These are phyloP conservation scores for Ascidia mentula DNA, from an alignment of 23 tunicate genomes.

Conservation along the genomic window DNA sequence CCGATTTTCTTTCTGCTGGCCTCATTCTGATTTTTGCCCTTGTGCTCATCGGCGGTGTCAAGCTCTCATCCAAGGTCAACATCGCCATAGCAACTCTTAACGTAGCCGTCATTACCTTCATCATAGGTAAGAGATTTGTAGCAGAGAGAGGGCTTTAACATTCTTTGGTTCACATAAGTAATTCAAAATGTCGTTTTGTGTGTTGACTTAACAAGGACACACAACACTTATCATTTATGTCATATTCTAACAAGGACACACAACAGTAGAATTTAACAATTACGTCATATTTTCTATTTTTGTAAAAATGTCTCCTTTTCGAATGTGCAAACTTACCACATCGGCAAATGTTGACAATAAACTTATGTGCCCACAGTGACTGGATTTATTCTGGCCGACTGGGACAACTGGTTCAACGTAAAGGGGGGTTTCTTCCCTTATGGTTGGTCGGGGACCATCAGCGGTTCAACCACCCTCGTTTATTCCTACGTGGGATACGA, in stretches of 20 bases:
- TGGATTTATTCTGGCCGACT: slow-evolving; percentile 58
- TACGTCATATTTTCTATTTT: too few relatives aligned
- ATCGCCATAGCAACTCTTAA: slow-evolving; percentile 54
- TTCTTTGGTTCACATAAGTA: too few relatives aligned
- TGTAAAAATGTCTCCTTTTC: too few relatives aligned
- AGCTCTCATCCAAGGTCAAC: slow-evolving; percentile 70
- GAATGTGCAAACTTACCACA: too few relatives aligned
- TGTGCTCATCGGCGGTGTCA: slow-evolving; percentile 54
- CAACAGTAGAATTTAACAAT: too few relatives aligned
- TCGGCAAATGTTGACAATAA: too few relatives aligned
- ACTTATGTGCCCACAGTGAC: slow-evolving; percentile 28
- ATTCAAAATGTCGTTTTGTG: too few relatives aligned
- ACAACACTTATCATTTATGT: too few relatives aligned
- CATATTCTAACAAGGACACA: too few relatives aligned
- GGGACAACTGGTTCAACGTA: slow-evolving; percentile 63
- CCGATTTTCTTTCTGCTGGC: slow-evolving; percentile 62
- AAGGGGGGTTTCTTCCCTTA: slow-evolving; percentile 77
- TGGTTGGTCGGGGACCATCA: slow-evolving; percentile 61
- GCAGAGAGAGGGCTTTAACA: too few relatives aligned
- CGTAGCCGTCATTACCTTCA: slow-evolving; percentile 49
- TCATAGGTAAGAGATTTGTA: slow-evolving; percentile 66
- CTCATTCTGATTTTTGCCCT: slow-evolving; percentile 39
- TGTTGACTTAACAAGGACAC: too few relatives aligned
- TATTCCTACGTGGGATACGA: slow-evolving; percentile 80
- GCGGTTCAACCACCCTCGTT: slow-evolving; percentile 65